Conservation (phyloP, 2,797 vertebrate species). For the Microhierax caerulescens region DNA sequence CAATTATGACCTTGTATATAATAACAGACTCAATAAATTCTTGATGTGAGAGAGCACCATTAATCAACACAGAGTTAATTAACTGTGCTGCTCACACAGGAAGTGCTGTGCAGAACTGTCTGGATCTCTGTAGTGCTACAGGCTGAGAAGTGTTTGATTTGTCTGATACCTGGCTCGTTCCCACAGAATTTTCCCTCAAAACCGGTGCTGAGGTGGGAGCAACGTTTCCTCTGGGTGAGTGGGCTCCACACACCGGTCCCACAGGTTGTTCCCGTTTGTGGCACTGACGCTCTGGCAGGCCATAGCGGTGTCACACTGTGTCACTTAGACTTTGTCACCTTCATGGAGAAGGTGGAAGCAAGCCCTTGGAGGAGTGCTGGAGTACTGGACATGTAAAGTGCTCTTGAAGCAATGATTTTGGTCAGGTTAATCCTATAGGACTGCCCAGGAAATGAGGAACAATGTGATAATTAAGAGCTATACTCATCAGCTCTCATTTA, state of each 20-base stretch:
- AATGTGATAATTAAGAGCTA: background rate
- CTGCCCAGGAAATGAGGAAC: background rate
- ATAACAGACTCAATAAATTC: constrained; percentile 53
- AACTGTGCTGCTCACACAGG: constrained; percentile 12
- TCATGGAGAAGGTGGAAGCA: background rate
- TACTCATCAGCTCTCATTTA: background rate
- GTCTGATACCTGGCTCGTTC: background rate
- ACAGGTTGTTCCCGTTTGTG: background rate
- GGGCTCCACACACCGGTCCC: background rate
- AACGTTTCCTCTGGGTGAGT: background rate
- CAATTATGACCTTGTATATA: constrained; percentile 51
- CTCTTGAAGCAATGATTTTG: background rate
- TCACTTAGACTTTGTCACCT: background rate
- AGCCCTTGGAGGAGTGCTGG: background rate
- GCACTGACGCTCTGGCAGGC: background rate
- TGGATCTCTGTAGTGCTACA: background rate
- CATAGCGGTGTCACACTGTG: background rate
- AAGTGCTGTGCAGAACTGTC: background rate
- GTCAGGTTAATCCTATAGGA: background rate
- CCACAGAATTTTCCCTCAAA: background rate
- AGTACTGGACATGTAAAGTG: background rate
- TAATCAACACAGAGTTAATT: constrained; percentile 58
- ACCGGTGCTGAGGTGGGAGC: background rate
- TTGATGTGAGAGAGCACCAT: constrained; percentile 33
- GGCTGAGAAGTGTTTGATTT: background rate